phyloP scores from a whole-genome alignment of 2,888 invertebrate species.

The Gymnosoma rotundatum region DNA sequence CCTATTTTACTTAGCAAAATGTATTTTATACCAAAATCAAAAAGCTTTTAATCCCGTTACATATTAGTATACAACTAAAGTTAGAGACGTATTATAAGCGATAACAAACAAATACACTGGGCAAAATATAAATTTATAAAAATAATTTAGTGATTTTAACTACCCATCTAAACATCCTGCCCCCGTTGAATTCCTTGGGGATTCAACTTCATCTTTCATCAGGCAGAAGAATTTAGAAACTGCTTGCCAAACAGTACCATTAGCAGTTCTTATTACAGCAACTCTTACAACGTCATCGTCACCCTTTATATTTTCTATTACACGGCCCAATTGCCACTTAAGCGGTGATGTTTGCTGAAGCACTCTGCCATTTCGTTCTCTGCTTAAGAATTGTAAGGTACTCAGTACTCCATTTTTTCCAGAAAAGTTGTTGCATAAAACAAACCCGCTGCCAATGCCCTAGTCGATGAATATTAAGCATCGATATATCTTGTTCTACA shows the following conservation, averaged over 20 bases:
- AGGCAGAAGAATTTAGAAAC: conserved; percentile 30
- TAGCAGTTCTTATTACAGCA: background rate
- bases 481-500: too few relatives aligned
- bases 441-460: conserved; percentile 4
- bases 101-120: too few relatives aligned
- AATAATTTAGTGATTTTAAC: background rate
- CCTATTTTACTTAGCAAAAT: too few relatives aligned
- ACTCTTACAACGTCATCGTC: conserved; percentile 43
- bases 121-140: too few relatives aligned
- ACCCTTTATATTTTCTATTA: conserved; percentile 19
- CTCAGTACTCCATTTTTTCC: conserved; percentile 14
- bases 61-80: too few relatives aligned
- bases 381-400: background rate
- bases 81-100: too few relatives aligned
- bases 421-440: conserved; percentile 13
- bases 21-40: too few relatives aligned
- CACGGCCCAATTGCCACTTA: conserved; percentile 24
- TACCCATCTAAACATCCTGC: conserved; percentile 11
- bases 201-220: conserved; percentile 15
- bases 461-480: too few relatives aligned
- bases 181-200: conserved; percentile 29
- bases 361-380: too few relatives aligned
- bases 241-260: conserved; percentile 37
- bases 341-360: too few relatives aligned
- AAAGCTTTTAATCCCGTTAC: too few relatives aligned